phyloP scores from a whole-genome alignment of 2,113 vertebrate species.

The Strix uralensis region DNA sequence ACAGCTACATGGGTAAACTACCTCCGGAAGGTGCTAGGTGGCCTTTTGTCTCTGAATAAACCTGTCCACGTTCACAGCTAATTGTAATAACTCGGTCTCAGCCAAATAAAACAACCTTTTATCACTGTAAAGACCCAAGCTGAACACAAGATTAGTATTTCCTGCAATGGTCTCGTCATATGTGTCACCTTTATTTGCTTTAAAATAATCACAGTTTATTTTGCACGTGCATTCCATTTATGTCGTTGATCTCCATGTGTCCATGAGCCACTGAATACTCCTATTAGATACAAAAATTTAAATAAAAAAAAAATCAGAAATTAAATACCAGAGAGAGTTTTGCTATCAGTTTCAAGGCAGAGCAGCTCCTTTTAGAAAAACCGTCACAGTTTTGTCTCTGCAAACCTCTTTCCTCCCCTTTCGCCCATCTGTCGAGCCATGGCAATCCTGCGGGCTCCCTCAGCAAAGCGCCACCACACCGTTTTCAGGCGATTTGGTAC shows the following conservation, averaged over 20 bases:
- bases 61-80: not conserved
- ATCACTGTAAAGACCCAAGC: not conserved
- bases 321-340: not conserved
- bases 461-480: not conserved
- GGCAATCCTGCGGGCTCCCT: not conserved
- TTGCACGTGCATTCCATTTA: not conserved
- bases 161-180: fast-evolving
- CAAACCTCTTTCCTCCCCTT: not conserved
- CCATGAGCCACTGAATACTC: not conserved
- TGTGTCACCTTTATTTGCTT: not conserved
- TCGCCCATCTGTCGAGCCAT: fast-evolving
- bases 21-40: not conserved
- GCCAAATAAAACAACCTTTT: not conserved
- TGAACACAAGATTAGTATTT: not conserved
- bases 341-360: not conserved
- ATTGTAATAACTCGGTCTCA: not conserved
- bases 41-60: not conserved
- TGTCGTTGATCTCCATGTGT: fast-evolving
- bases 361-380: not conserved
- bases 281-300: not conserved
- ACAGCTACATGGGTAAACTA: not conserved
- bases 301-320: not conserved
- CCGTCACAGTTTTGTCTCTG: fast-evolving
- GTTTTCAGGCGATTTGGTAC: fast-evolving
- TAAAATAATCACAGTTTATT: not conserved